phyloP scores from a whole-genome alignment of 1,140 invertebrate genomes.

The Zeugodacus cucurbitae region DNA sequence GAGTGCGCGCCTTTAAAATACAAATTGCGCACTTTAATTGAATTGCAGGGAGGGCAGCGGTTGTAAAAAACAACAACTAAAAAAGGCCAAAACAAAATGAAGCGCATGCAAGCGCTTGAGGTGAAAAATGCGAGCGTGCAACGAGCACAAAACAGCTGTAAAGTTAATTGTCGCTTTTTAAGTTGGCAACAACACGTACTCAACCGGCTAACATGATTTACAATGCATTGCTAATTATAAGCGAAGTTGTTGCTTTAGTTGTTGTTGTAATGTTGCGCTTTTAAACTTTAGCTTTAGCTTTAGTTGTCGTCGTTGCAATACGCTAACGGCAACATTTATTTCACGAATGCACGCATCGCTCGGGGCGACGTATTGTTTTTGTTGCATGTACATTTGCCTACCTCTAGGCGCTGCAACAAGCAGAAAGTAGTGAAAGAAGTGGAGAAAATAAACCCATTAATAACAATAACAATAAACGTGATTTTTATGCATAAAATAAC shows the following conservation, averaged over 20 bases:
- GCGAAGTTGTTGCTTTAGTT: not conserved
- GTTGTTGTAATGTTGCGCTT: too few relatives aligned
- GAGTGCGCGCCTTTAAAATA: not conserved
- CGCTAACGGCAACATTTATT: not conserved
- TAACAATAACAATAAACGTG: not conserved
- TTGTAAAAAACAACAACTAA: not conserved
- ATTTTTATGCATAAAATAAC: not conserved
- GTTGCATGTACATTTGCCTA: not conserved
- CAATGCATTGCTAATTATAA: not conserved
- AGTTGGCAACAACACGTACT: not conserved
- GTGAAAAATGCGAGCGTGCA: not conserved
- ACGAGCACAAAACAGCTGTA: not conserved
- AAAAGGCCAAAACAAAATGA: not conserved
- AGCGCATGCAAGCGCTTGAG: not conserved
- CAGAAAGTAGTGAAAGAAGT: not conserved
- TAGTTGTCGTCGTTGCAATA: not conserved
- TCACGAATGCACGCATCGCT: not conserved
- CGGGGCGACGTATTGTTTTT: not conserved
- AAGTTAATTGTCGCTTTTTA: slow-evolving; percentile 29
- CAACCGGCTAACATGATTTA: not conserved
- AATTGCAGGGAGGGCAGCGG: not conserved
- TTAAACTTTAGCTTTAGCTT: too few relatives aligned
- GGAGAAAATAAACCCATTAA: not conserved
- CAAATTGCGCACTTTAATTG: slow-evolving; percentile 2
- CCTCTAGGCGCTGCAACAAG: not conserved